Conservation (phyloP, 2,888 invertebrate species). For the Clanis bilineata region DNA sequence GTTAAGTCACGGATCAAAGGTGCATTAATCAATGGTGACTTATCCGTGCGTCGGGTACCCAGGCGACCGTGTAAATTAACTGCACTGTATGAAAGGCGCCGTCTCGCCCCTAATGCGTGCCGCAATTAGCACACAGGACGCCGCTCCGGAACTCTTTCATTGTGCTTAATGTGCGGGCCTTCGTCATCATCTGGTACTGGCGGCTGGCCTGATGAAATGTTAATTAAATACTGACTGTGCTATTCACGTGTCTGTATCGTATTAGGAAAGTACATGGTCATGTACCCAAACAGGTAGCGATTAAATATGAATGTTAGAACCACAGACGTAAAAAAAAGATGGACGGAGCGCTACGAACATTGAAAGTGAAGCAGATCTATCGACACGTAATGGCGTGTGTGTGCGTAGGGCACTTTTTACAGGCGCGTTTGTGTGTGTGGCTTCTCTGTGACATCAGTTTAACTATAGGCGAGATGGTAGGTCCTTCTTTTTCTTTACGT, state of each 20-base stretch:
- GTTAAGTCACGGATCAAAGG: slow-evolving; percentile 1
- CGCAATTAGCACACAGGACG: slow-evolving; percentile 63
- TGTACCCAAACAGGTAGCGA: too few species aligned
- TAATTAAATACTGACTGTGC: slow-evolving; percentile 27
- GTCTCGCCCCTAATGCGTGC: slow-evolving; percentile 49
- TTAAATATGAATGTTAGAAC: too few species aligned
- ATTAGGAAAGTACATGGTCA: too few species aligned
- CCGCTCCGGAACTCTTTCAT: slow-evolving; percentile 61
- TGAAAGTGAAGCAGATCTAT: too few species aligned
- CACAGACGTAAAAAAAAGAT: too few species aligned
- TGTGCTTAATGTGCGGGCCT: slow-evolving; percentile 49
- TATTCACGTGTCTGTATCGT: slow-evolving; percentile 6
- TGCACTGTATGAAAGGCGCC: slow-evolving; percentile 53
- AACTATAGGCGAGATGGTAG: too few species aligned
- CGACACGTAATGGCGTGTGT: too few species aligned
- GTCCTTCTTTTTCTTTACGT: too few species aligned
- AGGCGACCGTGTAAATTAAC: slow-evolving; percentile 46
- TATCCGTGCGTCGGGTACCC: neutral
- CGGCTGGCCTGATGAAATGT: slow-evolving; percentile 47
- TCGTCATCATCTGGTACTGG: slow-evolving; percentile 31
- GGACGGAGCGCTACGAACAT: too few species aligned
- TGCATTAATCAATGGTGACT: slow-evolving; percentile 9
- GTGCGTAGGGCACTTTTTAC: too few species aligned
- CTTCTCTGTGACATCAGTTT: too few species aligned
- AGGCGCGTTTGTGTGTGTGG: too few species aligned